These are phyloP conservation scores for Catamblyrhynchus diadema DNA, from an alignment of 2,797 vertebrate species.

Conservation along the genomic window DNA sequence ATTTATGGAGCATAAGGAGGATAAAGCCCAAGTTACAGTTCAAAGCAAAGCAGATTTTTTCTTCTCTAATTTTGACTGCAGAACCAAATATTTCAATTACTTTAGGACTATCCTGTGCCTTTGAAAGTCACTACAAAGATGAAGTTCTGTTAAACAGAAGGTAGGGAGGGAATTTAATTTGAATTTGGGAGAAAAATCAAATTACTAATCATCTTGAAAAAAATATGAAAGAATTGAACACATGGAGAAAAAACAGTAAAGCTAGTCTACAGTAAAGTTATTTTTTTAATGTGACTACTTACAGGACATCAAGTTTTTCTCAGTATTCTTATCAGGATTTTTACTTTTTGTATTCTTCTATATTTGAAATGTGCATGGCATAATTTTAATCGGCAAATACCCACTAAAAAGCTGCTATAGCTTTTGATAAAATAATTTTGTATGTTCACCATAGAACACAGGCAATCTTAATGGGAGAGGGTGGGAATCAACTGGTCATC, in stretches of 20 bases:
- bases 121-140: slow-evolving; percentile 56
- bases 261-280: background rate
- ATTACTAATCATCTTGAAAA: slow-evolving; percentile 1
- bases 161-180: slow-evolving; percentile 34
- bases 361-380: background rate
- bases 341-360: background rate
- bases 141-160: slow-evolving; percentile 15
- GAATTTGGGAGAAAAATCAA: slow-evolving; percentile 35
- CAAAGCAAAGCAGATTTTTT: background rate
- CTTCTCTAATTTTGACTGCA: background rate
- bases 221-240: background rate
- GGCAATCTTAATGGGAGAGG: background rate
- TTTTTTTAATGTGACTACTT: background rate
- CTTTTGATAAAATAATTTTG: background rate
- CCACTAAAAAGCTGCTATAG: background rate
- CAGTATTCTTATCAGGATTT: background rate
- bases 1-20: slow-evolving; percentile 15
- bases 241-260: background rate
- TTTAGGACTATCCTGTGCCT: background rate
- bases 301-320: background rate
- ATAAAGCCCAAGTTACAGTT: background rate
- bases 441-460: background rate
- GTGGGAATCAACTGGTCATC: background rate
- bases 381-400: background rate
- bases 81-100: slow-evolving; percentile 16